Evolutionary conservation across 2,888 invertebrate genomes (phyloP), one percentile per base, ranked within the genome.

Genomic region (Syrphus vitripennis): DNA sequence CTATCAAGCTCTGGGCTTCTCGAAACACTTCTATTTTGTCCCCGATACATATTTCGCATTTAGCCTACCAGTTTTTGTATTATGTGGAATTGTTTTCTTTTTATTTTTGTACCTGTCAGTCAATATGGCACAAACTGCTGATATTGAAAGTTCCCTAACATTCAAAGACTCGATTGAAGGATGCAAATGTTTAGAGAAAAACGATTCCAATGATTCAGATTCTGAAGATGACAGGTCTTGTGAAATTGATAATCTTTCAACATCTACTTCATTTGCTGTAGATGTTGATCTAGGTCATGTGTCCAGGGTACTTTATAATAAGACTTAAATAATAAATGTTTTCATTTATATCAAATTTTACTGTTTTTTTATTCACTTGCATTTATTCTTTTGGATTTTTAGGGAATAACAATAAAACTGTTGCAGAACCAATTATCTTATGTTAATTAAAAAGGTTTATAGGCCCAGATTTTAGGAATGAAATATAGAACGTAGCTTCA

Each of bases 21-120:
- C 72, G 0, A 86, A 86, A 53, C 70, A 65, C 24, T 86, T 82
- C 21, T 86, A 86, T 26, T 86, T 86, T 42, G 86, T 86, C 50
- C 86, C 86, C 7, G 86, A 86, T n/a, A 86, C 82, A 4, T 86
- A 86, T 74, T 86, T 86, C 9, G 86, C 86, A 1, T 77, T 82
- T 37, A 86, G 86, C 65, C 70, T 53, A 1, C 86, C 86, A 10
- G 37, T 86, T n/a, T 86, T 86, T 55, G 69, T 86, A 4, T 57
- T 86, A 1, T 82, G 86, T 16, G 86, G 86, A 14, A 63, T 86
- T 19, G n/a, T 86, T 5, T 82, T 86, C 57, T 86, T 86, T 65
- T 42, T 86, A n/a, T 70, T 86, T 29, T 78, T 86, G 0, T 86
- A 86, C 50, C 10, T 55, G 9, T 81, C 82, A 1, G 24, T 82